These are phyloP conservation scores for Otolemur garnettii DNA, from an alignment of 2,113 vertebrate genomes.

Conservation along the genomic window DNA sequence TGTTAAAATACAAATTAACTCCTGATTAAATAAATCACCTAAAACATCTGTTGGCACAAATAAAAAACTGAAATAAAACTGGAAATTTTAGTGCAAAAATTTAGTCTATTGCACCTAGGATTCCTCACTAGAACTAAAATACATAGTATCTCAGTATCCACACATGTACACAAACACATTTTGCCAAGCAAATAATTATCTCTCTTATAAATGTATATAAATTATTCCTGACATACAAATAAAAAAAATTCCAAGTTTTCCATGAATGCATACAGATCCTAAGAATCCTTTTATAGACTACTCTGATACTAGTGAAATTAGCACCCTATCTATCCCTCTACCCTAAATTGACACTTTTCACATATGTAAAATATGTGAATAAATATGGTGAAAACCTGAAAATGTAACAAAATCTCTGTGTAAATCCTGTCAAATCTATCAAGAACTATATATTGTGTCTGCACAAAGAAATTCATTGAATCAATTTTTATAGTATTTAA, in stretches of 20 bases:
- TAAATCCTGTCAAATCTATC: not conserved
- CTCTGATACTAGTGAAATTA: not conserved
- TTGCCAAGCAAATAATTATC: conserved; percentile 10
- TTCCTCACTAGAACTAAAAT: not conserved
- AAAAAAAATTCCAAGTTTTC: not conserved
- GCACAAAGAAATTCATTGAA: not conserved
- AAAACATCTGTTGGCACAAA: not conserved
- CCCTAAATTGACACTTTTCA: not conserved
- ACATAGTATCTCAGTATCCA: not conserved
- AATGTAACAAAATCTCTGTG: not conserved
- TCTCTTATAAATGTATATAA: not conserved
- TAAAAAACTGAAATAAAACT: not conserved
- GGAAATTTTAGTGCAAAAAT: not conserved
- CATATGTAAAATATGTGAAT: not conserved
- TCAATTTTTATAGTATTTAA: not conserved
- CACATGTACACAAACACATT: not conserved
- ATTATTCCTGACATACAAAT: not conserved
- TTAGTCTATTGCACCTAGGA: not conserved
- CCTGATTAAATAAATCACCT: not conserved
- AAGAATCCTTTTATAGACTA: not conserved
- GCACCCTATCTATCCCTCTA: not conserved
- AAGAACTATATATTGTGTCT: not conserved
- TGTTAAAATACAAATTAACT: conserved; percentile 14
- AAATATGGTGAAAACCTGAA: not conserved
- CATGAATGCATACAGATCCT: not conserved